phyloP scores from a whole-genome alignment of 2,113 vertebrate species.

The Oncorhynchus clarkii region DNA sequence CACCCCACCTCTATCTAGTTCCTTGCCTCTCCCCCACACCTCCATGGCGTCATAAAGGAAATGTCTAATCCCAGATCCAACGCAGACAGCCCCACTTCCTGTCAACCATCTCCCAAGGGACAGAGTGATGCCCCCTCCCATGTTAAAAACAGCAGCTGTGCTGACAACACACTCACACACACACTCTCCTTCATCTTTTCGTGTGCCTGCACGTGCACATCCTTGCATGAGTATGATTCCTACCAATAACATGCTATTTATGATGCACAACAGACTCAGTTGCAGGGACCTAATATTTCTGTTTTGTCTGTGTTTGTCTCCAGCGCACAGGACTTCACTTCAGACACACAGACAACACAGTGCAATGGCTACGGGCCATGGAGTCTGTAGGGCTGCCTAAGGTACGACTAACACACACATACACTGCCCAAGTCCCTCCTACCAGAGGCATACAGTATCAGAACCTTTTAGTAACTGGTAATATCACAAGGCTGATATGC shows the following conservation, averaged over 20 bases:
- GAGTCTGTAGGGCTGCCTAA: constrained; percentile 96
- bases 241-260: neutral
- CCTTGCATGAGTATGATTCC: too few relatives aligned
- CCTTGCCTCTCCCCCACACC: too few relatives aligned
- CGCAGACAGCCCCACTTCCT: constrained; percentile 43
- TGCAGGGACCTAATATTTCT: neutral
- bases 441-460: neutral
- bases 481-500: too few relatives aligned
- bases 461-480: neutral
- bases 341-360: constrained; percentile 97
- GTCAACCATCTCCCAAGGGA: constrained; percentile 25
- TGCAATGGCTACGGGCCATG: constrained; percentile 98
- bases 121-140: constrained; percentile 1
- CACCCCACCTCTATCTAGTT: too few relatives aligned
- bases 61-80: constrained; percentile 22
- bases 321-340: constrained; percentile 93
- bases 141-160: constrained; percentile 18
- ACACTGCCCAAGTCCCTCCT: neutral
- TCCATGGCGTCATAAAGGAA: constrained; percentile 20
- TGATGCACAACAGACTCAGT: neutral
- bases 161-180: neutral
- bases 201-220: neutral
- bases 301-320: constrained; percentile 12
- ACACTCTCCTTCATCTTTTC: neutral
- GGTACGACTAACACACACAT: constrained; percentile 71